Evolutionary conservation across 2,113 vertebrate species (phyloP), one percentile per base, ranked within the genome.

Genomic region (Cochlearius cochlearius): DNA sequence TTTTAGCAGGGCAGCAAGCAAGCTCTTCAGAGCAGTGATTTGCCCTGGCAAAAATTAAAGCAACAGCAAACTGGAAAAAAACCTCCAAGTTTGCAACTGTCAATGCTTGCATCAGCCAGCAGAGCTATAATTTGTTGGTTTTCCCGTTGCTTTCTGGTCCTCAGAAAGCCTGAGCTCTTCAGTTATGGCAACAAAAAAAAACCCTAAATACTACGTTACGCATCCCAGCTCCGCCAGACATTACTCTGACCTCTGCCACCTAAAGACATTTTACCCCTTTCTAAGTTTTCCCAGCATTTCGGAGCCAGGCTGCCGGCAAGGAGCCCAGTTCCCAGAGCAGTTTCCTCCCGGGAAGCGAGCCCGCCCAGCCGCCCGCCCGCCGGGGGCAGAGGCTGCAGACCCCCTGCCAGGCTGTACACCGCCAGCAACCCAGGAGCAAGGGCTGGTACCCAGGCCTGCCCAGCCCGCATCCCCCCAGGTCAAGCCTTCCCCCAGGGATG

Each of bases 111-210:
- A 56, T 86, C 92, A 95, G 59, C 14, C 79, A 75, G 29, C 53
- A 84, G 26, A 88, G 79, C 79, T 88, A 11, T 72, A 92, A 95
- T 90, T 83, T 92, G 82, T 49, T 92, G 90, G 90, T 63, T 96
- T 96, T 92, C 75, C 50, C 3, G 0, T 62, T 88, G 81, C 52
- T 74, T 95, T 86, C 85, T 59, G n/a, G n/a, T 92, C 38, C 34
- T 71, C 64, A 8, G 11, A 90, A 90, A 86, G 26, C n/a, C 62
- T 52, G 41, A 88, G 26, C 26, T 88, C 67, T 66, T 59, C 53
- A 71, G 92, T 79, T 92, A 88, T 11, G 29, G 86, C 77, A 94
- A 73, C 45, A 68, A 90, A 81, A 30, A 81, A 67, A n/a, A 15
- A 0, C 36, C 45, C 36, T 63, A 91, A 96, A 96, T 81, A 58